Base-by-base conservation (phyloP, 2,797 vertebrate species). In the Cynopterus sphinx region DNA sequence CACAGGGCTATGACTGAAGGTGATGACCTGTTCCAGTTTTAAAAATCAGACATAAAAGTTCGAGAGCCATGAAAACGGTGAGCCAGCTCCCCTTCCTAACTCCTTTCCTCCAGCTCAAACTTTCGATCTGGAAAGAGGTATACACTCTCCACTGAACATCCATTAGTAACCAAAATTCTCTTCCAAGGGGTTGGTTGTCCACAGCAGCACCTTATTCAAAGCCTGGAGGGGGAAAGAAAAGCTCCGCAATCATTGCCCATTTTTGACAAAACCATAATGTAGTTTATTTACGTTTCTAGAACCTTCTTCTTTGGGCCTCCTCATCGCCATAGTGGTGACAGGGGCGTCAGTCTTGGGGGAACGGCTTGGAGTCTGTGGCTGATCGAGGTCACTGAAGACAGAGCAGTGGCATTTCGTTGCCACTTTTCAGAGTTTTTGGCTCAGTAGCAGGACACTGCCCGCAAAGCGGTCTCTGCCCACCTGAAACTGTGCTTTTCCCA, bases 321-420 rank as follows among this genome's bases (percentile, higher is more conserved):
- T 19, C 16, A 19, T 36, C n/a, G 9, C 59, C 2, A 2, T 1
- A 5, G 16, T 17, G 26, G 26, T 11, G 31, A 41, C 13, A 6
- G 17, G 0, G 63, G 36, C 53, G 5, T 9, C 6, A 1, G 26
- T 9, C 39, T 41, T 68, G n/a, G 24, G 74, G 71, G 39, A 26
- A 17, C 2, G 17, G 26, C 63, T 4, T 22, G 51, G 43, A 67
- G 9, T 55, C 33, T 39, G 46, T 24, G 53, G n/a, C 22, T 26
- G 15, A 31, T 61, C 67, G 12, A 6, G 5, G 51, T 74, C 28
- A 9, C 87, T 26, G 71, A 78, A 51, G 8, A 24, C 11, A 91
- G 26, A 22, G 22, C 5, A 0, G 0, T 28, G 22, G 8, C 16
- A 1, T 28, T n/a, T n/a, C 4, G 9, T 4, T 6, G 53, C n/a